A percentile compares a stretch with the other conserved stretches of the same genome.
These are phyloP conservation scores for Carlito syrichta DNA, from an alignment of 2,113 vertebrate species.

Conservation along the genomic window DNA sequence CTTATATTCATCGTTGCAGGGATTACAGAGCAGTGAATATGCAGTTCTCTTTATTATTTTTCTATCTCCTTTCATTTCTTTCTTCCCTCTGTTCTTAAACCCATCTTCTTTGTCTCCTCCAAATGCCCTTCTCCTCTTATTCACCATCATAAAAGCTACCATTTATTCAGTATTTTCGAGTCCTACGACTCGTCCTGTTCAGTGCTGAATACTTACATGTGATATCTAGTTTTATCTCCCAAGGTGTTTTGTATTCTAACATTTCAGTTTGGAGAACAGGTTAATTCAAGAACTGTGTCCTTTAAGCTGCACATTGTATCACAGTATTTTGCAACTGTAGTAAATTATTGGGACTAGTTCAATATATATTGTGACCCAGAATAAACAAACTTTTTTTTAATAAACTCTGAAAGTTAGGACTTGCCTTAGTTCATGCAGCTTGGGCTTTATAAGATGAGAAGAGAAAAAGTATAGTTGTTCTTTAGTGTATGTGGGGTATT, in stretches of 20 bases:
- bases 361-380: accelerated
- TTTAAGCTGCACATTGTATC: neutral
- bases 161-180: neutral
- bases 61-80: neutral
- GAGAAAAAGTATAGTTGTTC: neutral
- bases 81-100: neutral
- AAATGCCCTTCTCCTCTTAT: too few relatives aligned
- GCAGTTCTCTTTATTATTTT: neutral
- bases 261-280: neutral
- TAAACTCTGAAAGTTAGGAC: neutral
- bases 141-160: neutral
- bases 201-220: neutral
- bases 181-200: neutral
- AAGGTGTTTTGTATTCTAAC: neutral
- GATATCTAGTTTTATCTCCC: neutral
- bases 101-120: neutral
- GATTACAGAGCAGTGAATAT: neutral
- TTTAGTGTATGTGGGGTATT: neutral
- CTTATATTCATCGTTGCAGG: neutral
- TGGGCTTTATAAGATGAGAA: neutral
- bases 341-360: neutral
- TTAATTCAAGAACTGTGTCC: accelerated
- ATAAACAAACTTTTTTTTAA: neutral
- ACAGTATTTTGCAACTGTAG: neutral
- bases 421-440: neutral